Evolutionary conservation across 2,797 vertebrate genomes (phyloP), one percentile per base, ranked within the genome.

Genomic region (Atherinosoma microstoma): DNA sequence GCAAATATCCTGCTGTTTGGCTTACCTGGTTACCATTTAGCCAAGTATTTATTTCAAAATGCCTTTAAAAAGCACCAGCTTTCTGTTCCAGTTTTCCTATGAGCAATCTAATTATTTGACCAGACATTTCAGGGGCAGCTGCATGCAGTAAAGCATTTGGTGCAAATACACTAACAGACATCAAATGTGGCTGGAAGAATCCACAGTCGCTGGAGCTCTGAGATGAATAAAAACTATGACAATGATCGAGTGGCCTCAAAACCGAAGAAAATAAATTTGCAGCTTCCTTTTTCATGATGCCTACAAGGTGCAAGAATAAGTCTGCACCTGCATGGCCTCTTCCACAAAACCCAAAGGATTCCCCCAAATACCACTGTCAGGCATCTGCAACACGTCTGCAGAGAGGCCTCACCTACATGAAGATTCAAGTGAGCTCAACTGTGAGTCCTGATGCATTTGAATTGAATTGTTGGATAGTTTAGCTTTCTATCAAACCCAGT

Each of bases 51-150:
- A 89, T 83, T 89, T 84, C 81, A 86, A 87, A 92, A 88, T 65
- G 82, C 40, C 67, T 87, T 72, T 47, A 51, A 38, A 68, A 56
- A 77, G 83, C 75, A 2, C 18, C 82, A 92, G 78, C 49, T 76
- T 85, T 79, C 72, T 87, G 78, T 82, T 87, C 70, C 85, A 84
- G 64, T 87, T 93, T 92, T 89, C 87, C 87, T 87, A 74, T 74
- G 81, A 87, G 59, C 75, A 78, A 87, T 84, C 79, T 87, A 90
- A 93, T 92, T 88, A 87, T 87, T 84, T 90, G 81, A 79, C 79
- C 80, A 92, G 87, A 90, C 85, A 84, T 89, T 65, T 87, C 68
- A 76, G 15, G 70, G 78, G 83, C 75, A 85, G 86, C 75, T 78
- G 76, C 73, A 82, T 60, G 69, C 70, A 87, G 66, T 42, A 59